Evolutionary conservation across 2,113 vertebrate genomes (phyloP), one percentile per base, ranked within the genome.

Genomic region (Eretmochelys imbricata): DNA sequence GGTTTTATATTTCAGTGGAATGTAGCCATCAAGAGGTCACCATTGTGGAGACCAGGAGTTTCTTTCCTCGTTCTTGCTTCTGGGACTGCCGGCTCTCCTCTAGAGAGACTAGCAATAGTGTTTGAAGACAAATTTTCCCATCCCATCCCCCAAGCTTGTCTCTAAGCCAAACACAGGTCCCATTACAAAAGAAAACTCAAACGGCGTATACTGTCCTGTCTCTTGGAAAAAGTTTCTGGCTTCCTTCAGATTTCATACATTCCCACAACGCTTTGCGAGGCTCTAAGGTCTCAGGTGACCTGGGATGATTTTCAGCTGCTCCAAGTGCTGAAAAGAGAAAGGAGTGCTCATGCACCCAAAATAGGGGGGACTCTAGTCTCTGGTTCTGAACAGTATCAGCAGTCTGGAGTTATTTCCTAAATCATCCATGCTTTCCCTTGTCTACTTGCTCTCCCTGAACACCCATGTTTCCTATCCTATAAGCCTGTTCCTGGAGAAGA

Each of bases 21-120:
- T 95, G 82, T 93, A 93, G 83, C 92, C 83, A 91, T 95, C 85
- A 82, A 27, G 24, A 78, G 24, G 38, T 78, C 84, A 76, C 92
- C 81, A 84, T 94, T 69, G 89, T 92, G 82, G 17, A 88, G 81
- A 11, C 79, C 55, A 38, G 81, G 50, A 78, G 50, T 65, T 11
- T 92, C 20, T 90, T 75, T 87, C 22, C 27, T 5, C 19, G 38
- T 72, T 46, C 16, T 48, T 91, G 94, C 46, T 57, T 31, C 75
- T 84, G 59, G 87, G 25, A 78, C 35, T 3, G 42, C 0, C 69
- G 10, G 12, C 17, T 20, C 19, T 72, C 65, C 65, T 38, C n/a
- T 72, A 72, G 27, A 89, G 93, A 87, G 22, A 9, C 17, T 59
- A 72, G 31, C 35, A 80, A 35, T n/a, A 51, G 72, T 5, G 25